Evolutionary conservation across 2,797 vertebrate species (phyloP).

Genomic region (Anguilla megastoma): DNA sequence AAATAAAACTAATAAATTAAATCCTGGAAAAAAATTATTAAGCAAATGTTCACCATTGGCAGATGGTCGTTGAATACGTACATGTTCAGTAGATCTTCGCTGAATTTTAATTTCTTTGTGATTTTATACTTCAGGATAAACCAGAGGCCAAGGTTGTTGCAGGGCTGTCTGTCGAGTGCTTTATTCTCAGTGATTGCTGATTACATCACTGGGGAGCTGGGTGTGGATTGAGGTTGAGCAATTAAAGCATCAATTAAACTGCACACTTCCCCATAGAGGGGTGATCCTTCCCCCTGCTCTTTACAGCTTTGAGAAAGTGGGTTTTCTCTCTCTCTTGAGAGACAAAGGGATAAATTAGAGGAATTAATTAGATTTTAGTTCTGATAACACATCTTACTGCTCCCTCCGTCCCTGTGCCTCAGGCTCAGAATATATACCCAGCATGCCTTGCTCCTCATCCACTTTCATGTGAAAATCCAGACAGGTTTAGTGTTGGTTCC

Average conservation of each 20-base stretch:
- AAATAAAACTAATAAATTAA: too few relatives aligned
- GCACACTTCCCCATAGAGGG: conserved; percentile 51
- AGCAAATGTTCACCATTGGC: background rate
- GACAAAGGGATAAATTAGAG: conserved; percentile 13
- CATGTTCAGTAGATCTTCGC: background rate
- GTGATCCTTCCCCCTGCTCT: conserved; percentile 43
- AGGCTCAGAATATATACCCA: conserved; percentile 5
- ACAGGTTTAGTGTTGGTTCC: background rate
- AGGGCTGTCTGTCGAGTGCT: background rate
- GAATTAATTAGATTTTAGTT: conserved; percentile 17
- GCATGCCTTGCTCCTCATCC: background rate
- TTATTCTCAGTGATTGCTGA: background rate
- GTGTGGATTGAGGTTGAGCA: conserved; percentile 41
- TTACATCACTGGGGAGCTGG: conserved; percentile 8
- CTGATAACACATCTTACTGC: conserved; percentile 30
- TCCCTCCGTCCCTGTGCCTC: background rate
- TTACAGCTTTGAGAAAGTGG: conserved; percentile 56
- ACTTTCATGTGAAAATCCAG: background rate
- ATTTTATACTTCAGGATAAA: background rate
- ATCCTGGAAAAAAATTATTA: background rate
- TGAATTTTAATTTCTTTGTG: background rate
- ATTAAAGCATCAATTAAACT: conserved; percentile 63
- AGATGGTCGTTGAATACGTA: background rate
- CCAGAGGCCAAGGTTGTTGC: background rate
- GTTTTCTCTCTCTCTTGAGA: conserved; percentile 53